These are phyloP conservation scores for Mobula hypostoma DNA, from an alignment of 2,113 vertebrate species.

Conservation along the genomic window DNA sequence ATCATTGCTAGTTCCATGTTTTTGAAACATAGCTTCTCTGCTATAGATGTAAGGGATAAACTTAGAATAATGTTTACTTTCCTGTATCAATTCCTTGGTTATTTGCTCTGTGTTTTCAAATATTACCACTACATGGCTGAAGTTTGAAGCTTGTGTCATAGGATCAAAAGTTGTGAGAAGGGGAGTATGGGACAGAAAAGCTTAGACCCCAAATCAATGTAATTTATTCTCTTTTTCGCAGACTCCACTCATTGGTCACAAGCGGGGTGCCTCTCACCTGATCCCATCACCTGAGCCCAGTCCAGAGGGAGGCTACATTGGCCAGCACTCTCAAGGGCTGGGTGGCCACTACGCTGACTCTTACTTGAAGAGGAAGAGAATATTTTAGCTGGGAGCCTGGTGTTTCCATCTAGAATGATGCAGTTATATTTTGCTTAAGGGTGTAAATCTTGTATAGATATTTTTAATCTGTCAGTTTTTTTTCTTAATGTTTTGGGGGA, in stretches of 20 bases:
- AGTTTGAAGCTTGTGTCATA: background rate
- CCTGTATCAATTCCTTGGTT: no score
- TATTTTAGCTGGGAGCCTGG: slow-evolving; percentile 59
- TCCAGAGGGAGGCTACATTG: slow-evolving; percentile 80
- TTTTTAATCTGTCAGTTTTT: slow-evolving; percentile 33
- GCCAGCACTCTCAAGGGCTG: slow-evolving; percentile 86
- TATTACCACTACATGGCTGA: no score
- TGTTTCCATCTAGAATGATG: slow-evolving; percentile 6
- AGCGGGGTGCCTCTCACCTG: slow-evolving; percentile 78
- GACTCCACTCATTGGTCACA: slow-evolving; percentile 79
- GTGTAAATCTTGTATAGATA: slow-evolving; percentile 36
- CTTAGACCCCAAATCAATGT: background rate
- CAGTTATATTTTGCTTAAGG: slow-evolving; percentile 5
- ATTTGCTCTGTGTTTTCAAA: no score
- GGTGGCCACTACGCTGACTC: slow-evolving; percentile 88
- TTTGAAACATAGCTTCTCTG: no score
- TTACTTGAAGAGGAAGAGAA: slow-evolving; percentile 85
- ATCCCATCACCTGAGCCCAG: slow-evolving; percentile 85
- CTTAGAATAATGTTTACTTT: no score
- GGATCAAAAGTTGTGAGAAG: background rate
- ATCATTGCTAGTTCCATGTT: no score
- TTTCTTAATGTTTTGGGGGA: background rate
- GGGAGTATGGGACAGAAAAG: background rate
- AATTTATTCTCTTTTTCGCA: slow-evolving; percentile 41
- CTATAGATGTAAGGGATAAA: no score